A percentile compares a stretch with the other conserved stretches of the same genome.
These are phyloP conservation scores for Phalacrocorax aristotelis DNA, from an alignment of 2,113 vertebrate genomes.

Conservation along the genomic window DNA sequence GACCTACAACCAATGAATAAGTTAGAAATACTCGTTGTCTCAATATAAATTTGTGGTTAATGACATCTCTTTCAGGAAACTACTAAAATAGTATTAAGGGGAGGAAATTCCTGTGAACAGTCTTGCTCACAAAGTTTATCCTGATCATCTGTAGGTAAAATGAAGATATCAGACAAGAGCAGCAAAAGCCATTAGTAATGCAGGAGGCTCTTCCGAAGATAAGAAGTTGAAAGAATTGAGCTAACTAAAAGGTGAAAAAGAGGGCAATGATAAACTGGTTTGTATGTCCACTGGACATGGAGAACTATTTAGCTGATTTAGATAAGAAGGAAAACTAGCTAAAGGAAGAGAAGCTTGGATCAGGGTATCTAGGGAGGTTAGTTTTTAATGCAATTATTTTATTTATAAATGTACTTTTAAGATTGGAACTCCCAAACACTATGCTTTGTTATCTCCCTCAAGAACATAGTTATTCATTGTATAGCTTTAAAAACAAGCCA, in stretches of 20 bases:
- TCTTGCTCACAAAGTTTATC: not conserved
- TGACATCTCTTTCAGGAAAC: not conserved
- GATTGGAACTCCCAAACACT: not conserved
- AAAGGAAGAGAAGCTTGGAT: not conserved
- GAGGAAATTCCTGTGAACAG: not conserved
- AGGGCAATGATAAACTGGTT: not conserved
- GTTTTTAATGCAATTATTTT: slow-evolving; percentile 20
- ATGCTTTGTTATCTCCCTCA: not conserved
- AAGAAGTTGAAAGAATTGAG: not conserved
- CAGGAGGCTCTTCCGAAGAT: not conserved
- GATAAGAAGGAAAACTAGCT: not conserved
- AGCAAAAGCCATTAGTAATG: not conserved
- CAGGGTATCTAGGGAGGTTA: not conserved
- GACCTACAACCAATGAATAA: not conserved
- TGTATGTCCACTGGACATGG: not conserved
- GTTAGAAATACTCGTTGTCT: not conserved
- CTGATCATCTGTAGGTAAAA: not conserved
- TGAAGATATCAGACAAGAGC: not conserved
- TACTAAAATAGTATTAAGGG: not conserved
- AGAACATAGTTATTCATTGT: not conserved
- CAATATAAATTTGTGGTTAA: not conserved
- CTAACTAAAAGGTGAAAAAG: not conserved
- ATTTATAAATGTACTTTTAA: not conserved
- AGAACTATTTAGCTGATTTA: not conserved
- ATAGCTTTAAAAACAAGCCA: not conserved